These are phyloP conservation scores for Aplochiton taeniatus DNA, from an alignment of 2,797 vertebrate genomes.

Conservation along the genomic window DNA sequence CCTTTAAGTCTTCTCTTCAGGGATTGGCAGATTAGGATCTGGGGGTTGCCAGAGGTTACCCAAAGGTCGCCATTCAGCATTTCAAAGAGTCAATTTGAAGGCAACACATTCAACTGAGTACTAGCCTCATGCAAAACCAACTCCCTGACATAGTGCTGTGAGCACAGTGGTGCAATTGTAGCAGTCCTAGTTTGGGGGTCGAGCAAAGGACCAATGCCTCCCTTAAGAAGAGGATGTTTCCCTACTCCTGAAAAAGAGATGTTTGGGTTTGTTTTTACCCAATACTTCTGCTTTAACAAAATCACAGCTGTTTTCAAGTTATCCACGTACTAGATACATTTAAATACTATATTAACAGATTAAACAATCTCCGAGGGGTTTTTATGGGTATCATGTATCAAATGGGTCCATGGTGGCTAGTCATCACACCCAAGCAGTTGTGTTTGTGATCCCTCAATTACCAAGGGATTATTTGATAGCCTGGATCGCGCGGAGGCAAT, in stretches of 20 bases:
- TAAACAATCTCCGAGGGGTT: too few relatives aligned
- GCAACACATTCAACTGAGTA: constrained; percentile 16
- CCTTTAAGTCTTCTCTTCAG: not conserved
- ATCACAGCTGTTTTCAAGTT: too few relatives aligned
- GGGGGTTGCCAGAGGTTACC: constrained; percentile 3
- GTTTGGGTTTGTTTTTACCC: too few relatives aligned
- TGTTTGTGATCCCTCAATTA: not conserved
- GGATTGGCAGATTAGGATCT: constrained; percentile 4
- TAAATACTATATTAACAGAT: too few relatives aligned
- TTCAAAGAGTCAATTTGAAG: constrained; percentile 18
- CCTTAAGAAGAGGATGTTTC: too few relatives aligned
- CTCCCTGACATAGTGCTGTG: not conserved
- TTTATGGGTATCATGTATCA: not conserved
- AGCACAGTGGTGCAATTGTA: too few relatives aligned
- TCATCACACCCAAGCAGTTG: constrained; percentile 3
- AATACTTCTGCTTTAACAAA: too few relatives aligned
- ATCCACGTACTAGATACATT: too few relatives aligned
- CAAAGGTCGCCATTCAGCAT: constrained; percentile 10
- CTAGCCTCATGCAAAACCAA: not conserved
- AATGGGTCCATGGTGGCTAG: constrained; percentile 2
- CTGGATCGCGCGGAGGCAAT: not conserved
- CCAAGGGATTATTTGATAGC: constrained; percentile 12
- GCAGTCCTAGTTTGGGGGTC: too few relatives aligned
- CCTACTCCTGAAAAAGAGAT: too few relatives aligned
- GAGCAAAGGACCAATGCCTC: too few relatives aligned